Evolutionary conservation across 1,140 invertebrate species (phyloP).

Genomic region (Chymomyza costata): DNA sequence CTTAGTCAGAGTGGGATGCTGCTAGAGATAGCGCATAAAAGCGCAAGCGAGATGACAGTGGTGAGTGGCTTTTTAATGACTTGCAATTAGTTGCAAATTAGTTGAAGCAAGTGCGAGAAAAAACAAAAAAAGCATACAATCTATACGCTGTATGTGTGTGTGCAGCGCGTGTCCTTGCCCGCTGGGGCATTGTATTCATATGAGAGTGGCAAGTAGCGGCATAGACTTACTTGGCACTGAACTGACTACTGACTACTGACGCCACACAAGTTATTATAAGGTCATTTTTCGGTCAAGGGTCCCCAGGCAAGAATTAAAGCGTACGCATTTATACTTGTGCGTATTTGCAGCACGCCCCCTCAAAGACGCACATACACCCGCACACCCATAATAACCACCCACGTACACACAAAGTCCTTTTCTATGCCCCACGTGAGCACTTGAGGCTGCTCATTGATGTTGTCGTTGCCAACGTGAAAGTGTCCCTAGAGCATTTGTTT

Average conservation of each 20-base stretch:
- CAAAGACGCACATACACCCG: too few species aligned
- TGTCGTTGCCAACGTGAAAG: constrained; percentile 18
- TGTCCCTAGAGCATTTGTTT: constrained; percentile 31
- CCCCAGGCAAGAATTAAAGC: constrained; percentile 30
- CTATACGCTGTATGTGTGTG: too few species aligned
- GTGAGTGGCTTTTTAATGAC: constrained; percentile 45
- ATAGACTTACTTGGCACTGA: neutral
- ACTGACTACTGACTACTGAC: neutral
- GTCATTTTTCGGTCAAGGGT: constrained; percentile 30
- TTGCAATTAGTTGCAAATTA: constrained; percentile 66
- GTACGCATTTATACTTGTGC: constrained; percentile 2
- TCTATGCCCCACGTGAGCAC: too few species aligned
- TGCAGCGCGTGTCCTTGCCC: too few species aligned
- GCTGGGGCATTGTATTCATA: too few species aligned
- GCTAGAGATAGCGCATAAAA: neutral
- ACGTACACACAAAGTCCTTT: too few species aligned
- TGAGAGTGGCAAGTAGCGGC: neutral
- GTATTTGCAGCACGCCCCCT: constrained; percentile 20
- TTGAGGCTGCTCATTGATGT: too few species aligned
- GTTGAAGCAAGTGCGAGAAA: constrained; percentile 23
- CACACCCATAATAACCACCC: too few species aligned
- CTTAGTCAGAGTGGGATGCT: neutral
- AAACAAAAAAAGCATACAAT: too few species aligned
- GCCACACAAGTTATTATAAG: constrained; percentile 38
- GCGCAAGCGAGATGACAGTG: neutral